Evolutionary conservation across 2,888 invertebrate genomes (phyloP).

Genomic region (Cerastis rubricosa): DNA sequence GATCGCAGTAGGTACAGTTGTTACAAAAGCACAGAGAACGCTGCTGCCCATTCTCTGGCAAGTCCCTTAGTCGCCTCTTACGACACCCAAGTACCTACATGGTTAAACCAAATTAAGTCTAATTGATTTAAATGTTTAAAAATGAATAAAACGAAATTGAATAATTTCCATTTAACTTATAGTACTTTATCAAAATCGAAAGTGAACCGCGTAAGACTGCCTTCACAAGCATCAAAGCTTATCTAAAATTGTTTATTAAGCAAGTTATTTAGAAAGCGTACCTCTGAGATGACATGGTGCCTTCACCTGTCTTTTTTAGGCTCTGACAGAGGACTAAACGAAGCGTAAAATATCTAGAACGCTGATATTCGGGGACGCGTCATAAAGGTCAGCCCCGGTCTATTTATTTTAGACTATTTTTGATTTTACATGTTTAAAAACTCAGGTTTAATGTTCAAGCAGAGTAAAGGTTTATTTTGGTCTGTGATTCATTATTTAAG

Average conservation of each 20-base stretch:
- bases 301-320: slow-evolving; percentile 31
- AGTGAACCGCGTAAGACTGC: background rate
- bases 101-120: background rate
- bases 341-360: slow-evolving; percentile 41
- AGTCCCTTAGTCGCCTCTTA: no score
- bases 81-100: no score
- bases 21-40: no score
- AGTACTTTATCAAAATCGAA: background rate
- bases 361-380: slow-evolving; percentile 26
- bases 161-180: background rate
- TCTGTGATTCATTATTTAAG: no score
- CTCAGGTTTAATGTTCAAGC: background rate
- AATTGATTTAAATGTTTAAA: background rate
- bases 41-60: no score
- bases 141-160: background rate
- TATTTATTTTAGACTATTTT: slow-evolving; percentile 31
- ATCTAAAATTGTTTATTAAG: background rate
- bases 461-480: slow-evolving; percentile 1
- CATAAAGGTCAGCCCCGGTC: slow-evolving; percentile 42
- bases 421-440: slow-evolving; percentile 16
- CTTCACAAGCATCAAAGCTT: background rate
- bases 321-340: slow-evolving; percentile 12
- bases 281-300: background rate
- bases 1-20: no score
- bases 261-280: background rate